phyloP scores from a whole-genome alignment of 2,888 invertebrate species.

The Drosophila dives region DNA sequence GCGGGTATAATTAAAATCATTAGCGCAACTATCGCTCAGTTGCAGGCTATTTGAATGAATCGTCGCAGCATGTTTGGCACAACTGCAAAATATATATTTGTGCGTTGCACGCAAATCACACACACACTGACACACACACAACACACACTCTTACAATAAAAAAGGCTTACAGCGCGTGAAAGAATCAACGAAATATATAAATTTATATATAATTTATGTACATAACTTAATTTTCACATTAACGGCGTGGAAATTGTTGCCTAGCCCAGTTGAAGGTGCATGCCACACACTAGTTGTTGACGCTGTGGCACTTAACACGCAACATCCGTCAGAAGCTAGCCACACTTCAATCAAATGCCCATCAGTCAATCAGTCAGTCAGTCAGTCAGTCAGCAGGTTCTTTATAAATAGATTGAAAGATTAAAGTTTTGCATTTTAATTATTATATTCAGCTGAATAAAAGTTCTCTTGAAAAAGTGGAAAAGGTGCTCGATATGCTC shows the following conservation, averaged over 20 bases:
- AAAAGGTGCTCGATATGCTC: background rate
- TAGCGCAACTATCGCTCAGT: constrained; percentile 53
- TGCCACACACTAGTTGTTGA: background rate
- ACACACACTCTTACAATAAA: constrained; percentile 12
- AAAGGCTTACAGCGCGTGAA: constrained; percentile 2
- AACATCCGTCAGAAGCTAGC: constrained; percentile 20
- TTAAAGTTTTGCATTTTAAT: background rate
- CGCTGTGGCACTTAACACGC: constrained; percentile 44
- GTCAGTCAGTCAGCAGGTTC: background rate
- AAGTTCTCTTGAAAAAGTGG: background rate
- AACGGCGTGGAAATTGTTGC: constrained; percentile 50
- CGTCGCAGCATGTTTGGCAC: constrained; percentile 64
- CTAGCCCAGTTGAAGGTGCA: constrained; percentile 14
- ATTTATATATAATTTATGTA: constrained; percentile 39
- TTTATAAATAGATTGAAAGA: background rate
- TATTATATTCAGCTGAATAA: background rate
- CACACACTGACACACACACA: constrained; percentile 2
- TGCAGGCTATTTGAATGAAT: constrained; percentile 59
- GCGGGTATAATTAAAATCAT: constrained; percentile 68
- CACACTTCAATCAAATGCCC: constrained; percentile 38
- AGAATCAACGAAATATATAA: constrained; percentile 34
- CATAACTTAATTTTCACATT: constrained; percentile 59
- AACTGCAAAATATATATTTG: constrained; percentile 63
- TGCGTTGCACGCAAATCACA: constrained; percentile 52
- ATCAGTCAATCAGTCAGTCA: background rate